Evolutionary conservation across 2,113 vertebrate species (phyloP).

Genomic region (Laticauda laticaudata): DNA sequence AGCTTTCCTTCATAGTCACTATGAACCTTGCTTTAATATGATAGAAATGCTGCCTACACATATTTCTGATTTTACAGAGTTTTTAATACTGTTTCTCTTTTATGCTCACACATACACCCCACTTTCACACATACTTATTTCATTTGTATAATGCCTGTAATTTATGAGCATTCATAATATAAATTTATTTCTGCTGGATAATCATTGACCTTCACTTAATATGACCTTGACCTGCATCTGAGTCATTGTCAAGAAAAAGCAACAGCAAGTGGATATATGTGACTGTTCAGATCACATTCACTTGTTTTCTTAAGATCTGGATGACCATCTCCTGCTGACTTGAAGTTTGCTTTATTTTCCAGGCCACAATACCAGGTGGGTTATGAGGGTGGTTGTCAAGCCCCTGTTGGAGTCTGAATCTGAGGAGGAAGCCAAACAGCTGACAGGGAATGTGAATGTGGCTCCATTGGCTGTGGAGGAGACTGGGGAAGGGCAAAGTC

Average conservation of each 20-base stretch:
- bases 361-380: conserved; percentile 52
- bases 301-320: neutral
- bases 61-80: neutral
- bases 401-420: too few relatives aligned
- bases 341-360: conserved; percentile 14
- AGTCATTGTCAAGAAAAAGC: conserved; percentile 23
- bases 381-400: conserved; percentile 11
- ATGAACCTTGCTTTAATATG: conserved; percentile 30
- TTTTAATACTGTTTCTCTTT: neutral
- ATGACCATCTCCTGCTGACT: conserved; percentile 17
- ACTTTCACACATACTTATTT: conserved; percentile 15
- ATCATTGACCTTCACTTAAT: conserved; percentile 36
- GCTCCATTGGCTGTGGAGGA: too few relatives aligned
- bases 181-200: neutral
- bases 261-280: conserved; percentile 34
- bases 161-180: neutral
- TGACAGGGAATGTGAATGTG: too few relatives aligned
- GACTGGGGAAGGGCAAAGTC: too few relatives aligned
- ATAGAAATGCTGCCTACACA: neutral
- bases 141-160: neutral
- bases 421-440: too few relatives aligned
- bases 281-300: conserved; percentile 25
- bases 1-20: conserved; percentile 5
- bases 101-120: neutral
- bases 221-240: conserved; percentile 51